These are phyloP conservation scores for Neuroscelio doddi DNA, from an alignment of 2,888 invertebrate species.

Conservation along the genomic window DNA sequence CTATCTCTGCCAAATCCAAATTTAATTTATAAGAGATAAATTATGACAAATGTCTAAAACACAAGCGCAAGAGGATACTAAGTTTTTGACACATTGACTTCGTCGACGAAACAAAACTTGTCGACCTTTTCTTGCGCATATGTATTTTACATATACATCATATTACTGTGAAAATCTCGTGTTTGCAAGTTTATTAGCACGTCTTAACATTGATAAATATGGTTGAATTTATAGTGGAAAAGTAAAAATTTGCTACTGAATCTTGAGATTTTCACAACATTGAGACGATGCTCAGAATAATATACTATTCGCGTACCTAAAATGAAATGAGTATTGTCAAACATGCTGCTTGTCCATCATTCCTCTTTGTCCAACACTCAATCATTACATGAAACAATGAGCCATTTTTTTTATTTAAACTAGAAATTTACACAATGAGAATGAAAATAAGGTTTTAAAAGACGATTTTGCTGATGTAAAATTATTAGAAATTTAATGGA, in stretches of 20 bases:
- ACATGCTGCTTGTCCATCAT: slow-evolving; percentile 50
- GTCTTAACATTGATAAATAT: no score
- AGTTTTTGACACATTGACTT: slow-evolving; percentile 36
- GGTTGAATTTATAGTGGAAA: no score
- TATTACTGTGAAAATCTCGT: slow-evolving; percentile 21
- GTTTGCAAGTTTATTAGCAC: no score
- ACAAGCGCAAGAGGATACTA: slow-evolving; percentile 40
- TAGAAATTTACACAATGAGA: slow-evolving; percentile 34
- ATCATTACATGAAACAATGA: slow-evolving; percentile 46
- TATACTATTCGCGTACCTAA: slow-evolving; percentile 4
- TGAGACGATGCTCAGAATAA: slow-evolving; percentile 23
- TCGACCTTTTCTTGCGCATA: slow-evolving; percentile 16
- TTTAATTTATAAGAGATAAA: slow-evolving; percentile 4
- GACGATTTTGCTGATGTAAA: no score
- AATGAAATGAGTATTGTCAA: slow-evolving; percentile 8
- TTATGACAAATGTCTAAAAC: slow-evolving; percentile 18
- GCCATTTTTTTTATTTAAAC: slow-evolving; percentile 47
- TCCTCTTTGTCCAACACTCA: slow-evolving; percentile 53
- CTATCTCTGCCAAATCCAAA: slow-evolving; percentile 59
- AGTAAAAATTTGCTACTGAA: no score
- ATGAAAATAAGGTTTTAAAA: no score
- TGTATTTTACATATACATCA: slow-evolving; percentile 27
- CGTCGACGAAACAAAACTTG: not conserved
- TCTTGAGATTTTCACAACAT: slow-evolving; percentile 22
- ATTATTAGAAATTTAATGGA: no score